These are phyloP conservation scores for Calidris pugnax DNA, from an alignment of 2,113 vertebrate species.

Conservation along the genomic window DNA sequence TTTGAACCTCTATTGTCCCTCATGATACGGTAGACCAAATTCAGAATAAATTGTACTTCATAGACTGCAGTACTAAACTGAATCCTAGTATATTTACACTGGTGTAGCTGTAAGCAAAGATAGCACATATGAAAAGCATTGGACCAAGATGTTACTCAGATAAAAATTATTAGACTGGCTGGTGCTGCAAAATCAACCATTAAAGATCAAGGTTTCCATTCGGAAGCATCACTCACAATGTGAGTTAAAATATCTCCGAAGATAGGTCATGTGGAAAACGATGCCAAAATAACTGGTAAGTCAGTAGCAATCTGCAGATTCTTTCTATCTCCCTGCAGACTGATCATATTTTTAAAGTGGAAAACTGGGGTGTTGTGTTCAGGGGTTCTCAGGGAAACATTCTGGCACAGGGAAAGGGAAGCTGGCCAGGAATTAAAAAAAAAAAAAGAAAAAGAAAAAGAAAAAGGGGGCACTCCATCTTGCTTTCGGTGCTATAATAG, in stretches of 20 bases:
- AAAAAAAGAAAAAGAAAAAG: background rate
- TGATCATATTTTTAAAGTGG: slow-evolving; percentile 46
- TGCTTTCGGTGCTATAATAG: background rate
- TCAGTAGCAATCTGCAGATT: slow-evolving; percentile 15
- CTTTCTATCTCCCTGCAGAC: slow-evolving; percentile 5
- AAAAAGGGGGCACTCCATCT: background rate
- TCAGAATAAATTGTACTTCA: background rate
- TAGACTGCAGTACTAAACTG: background rate
- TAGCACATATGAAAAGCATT: background rate
- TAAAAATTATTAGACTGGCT: background rate
- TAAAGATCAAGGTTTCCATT: background rate
- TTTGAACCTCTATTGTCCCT: background rate
- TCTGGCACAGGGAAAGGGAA: slow-evolving; percentile 25
- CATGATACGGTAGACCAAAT: background rate
- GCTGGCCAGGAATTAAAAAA: background rate
- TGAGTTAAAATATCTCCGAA: slow-evolving; percentile 18
- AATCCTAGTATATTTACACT: background rate
- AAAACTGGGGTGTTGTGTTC: slow-evolving; percentile 63
- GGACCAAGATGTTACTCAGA: background rate
- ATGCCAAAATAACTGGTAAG: slow-evolving; percentile 30
- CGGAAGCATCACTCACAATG: background rate
- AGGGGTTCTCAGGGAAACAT: slow-evolving; percentile 48
- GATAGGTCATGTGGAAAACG: slow-evolving; percentile 34
- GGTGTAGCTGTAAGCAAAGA: background rate
- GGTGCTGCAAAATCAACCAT: slow-evolving; percentile 6